Conservation (phyloP, 2,797 vertebrate genomes). For the Mergus octosetaceus region DNA sequence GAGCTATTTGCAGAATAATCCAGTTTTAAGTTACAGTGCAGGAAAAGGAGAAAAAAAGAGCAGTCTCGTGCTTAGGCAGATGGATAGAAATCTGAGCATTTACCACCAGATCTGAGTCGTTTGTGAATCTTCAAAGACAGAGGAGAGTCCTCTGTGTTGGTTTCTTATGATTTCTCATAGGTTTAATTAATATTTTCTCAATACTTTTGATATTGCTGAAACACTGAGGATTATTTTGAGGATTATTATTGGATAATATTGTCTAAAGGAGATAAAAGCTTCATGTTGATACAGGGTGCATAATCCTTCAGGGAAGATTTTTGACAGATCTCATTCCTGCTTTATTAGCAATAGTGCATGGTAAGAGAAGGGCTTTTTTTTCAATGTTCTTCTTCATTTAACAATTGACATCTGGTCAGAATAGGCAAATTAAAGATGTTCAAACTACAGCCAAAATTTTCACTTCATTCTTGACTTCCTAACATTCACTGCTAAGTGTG, state of each 20-base stretch:
- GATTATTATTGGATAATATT: not conserved
- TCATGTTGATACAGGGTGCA: not conserved
- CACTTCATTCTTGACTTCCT: not conserved
- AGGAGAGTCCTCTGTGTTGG: not conserved
- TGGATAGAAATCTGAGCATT: not conserved
- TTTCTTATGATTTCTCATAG: not conserved
- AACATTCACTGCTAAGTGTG: rapidly evolving
- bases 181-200: not conserved
- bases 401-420: not conserved
- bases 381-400: not conserved
- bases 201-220: not conserved
- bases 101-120: not conserved
- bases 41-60: not conserved
- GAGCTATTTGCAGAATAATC: not conserved
- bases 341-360: not conserved
- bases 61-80: not conserved
- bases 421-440: not conserved
- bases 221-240: not conserved
- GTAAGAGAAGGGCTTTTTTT: not conserved
- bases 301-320: not conserved
- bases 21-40: not conserved
- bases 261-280: not conserved
- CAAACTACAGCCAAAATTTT: not conserved
- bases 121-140: not conserved
- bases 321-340: not conserved